A percentile compares a stretch with the other conserved stretches of the same genome.
phyloP scores from a whole-genome alignment of 1,140 invertebrate genomes.

The Globodera ellingtonae region DNA sequence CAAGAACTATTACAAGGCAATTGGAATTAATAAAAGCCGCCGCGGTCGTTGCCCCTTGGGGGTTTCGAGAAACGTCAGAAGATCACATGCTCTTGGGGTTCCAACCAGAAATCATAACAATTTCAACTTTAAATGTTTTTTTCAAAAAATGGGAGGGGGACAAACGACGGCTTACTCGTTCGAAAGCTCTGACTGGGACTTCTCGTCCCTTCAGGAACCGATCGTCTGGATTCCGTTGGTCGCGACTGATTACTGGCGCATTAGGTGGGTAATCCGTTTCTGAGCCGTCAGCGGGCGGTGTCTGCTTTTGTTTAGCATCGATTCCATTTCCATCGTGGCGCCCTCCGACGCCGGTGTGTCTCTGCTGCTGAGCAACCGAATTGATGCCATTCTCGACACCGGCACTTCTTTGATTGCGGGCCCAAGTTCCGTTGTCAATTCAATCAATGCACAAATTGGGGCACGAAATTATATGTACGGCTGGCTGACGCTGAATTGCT shows the following conservation, averaged over 20 bases:
- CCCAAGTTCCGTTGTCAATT: constrained; percentile 29
- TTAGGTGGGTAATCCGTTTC: constrained; percentile 74
- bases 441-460: constrained; percentile 40
- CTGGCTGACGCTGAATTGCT: constrained; percentile 66
- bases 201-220: constrained; percentile 65
- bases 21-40: too few relatives aligned
- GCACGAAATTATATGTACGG: constrained; percentile 25
- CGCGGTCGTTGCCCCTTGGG: too few relatives aligned
- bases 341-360: background rate
- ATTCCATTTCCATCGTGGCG: background rate
- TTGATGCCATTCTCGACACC: constrained; percentile 39
- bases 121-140: too few relatives aligned
- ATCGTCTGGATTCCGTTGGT: constrained; percentile 87
- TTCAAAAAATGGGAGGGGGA: too few relatives aligned
- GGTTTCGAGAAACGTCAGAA: too few relatives aligned
- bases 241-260: constrained; percentile 92
- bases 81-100: too few relatives aligned
- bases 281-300: background rate
- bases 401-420: constrained; percentile 49
- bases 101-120: too few relatives aligned
- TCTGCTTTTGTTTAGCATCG: background rate
- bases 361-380: background rate
- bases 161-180: too few relatives aligned
- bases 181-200: too few relatives aligned
- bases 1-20: constrained; percentile 60